A percentile compares a stretch with the other conserved stretches of the same genome.
Conservation (phyloP, 2,797 vertebrate species). For the Otus scops region DNA sequence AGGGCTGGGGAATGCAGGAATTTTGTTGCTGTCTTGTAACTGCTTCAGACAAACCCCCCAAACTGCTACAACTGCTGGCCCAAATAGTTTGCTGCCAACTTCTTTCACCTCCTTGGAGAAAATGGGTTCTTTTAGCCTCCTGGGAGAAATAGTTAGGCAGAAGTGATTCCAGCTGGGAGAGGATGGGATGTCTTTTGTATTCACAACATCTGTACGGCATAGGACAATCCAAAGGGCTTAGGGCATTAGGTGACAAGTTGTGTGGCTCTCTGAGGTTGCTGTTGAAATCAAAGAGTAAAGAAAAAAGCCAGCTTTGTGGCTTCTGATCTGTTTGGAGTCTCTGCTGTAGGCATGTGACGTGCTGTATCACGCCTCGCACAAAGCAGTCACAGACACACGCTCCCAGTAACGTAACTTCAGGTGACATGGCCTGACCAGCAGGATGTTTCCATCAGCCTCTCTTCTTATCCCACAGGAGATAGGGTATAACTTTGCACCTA, state of each 20-base stretch:
- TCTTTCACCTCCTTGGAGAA: not conserved
- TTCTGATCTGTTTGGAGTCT: not conserved
- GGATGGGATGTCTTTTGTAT: not conserved
- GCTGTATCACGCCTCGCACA: not conserved
- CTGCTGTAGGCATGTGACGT: not conserved
- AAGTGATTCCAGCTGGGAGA: not conserved
- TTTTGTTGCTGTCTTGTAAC: not conserved
- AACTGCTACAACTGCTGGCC: not conserved
- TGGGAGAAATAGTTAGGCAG: not conserved
- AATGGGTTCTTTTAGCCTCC: not conserved
- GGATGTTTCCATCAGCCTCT: not conserved
- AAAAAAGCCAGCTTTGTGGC: not conserved
- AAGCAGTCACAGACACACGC: not conserved
- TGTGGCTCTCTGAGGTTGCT: not conserved
- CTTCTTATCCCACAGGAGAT: not conserved
- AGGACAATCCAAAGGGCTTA: not conserved
- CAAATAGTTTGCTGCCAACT: not conserved
- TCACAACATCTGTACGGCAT: accelerated
- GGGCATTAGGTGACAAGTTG: not conserved
- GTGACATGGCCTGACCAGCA: not conserved
- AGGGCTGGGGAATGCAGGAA: not conserved
- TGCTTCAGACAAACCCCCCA: not conserved
- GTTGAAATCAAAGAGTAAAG: not conserved
- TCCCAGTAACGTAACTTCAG: accelerated
- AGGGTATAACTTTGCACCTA: not conserved